Evolutionary conservation across 2,113 vertebrate genomes (phyloP).

Genomic region (Lophotis ruficrista): DNA sequence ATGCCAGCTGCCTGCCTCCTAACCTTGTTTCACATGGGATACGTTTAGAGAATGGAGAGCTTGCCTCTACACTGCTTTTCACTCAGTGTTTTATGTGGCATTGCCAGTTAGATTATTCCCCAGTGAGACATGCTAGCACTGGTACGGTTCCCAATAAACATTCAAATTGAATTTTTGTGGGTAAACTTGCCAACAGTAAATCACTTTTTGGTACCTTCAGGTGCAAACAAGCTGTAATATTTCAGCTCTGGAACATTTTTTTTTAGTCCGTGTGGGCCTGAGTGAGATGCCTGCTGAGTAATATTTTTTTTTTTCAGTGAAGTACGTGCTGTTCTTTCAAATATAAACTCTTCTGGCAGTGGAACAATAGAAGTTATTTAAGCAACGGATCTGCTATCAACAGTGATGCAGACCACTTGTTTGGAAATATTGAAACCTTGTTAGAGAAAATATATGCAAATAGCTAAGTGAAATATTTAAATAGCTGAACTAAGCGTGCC

Average conservation of each 20-base stretch:
- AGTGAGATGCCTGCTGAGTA: constrained; percentile 2
- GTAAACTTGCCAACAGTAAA: constrained; percentile 33
- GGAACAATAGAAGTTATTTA: constrained; percentile 26
- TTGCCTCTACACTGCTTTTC: background rate
- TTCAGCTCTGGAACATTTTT: background rate
- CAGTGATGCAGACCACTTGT: background rate
- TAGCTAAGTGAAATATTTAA: background rate
- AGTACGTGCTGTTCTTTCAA: background rate
- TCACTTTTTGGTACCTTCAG: constrained; percentile 11
- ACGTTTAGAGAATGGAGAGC: background rate
- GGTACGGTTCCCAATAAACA: constrained; percentile 1
- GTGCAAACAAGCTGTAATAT: constrained; percentile 5
- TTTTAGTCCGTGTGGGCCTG: background rate
- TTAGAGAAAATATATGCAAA: constrained; percentile 2
- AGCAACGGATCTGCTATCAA: constrained; percentile 3
- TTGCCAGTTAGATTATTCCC: background rate
- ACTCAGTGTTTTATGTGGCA: background rate
- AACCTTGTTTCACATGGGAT: background rate
- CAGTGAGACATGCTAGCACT: background rate
- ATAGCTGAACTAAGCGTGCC: background rate
- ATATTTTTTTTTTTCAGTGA: background rate
- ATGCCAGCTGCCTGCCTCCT: background rate
- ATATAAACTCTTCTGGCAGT: background rate
- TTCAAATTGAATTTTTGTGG: constrained; percentile 2
- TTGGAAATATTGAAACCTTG: background rate